Evolutionary conservation across 2,113 vertebrate genomes (phyloP).

Genomic region (Pogona vitticeps): DNA sequence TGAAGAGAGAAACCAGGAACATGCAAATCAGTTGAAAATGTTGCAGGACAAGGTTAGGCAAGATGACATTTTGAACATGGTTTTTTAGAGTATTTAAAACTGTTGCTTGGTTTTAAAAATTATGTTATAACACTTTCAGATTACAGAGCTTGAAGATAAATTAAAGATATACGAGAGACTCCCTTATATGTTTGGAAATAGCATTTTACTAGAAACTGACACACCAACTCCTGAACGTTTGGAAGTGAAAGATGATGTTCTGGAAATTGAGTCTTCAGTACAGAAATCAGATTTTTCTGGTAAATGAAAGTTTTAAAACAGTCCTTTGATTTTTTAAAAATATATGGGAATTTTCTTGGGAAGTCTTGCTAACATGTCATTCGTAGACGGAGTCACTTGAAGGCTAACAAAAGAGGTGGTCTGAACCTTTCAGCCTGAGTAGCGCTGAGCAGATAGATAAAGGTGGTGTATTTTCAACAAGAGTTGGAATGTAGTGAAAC

Average conservation of each 20-base stretch:
- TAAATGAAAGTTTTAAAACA: conserved; percentile 8
- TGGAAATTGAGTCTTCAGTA: conserved; percentile 53
- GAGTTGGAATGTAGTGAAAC: neutral
- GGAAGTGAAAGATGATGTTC: conserved; percentile 54
- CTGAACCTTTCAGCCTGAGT: too few species aligned
- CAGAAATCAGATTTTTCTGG: conserved; percentile 69
- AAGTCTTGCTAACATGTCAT: neutral
- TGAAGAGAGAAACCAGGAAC: conserved; percentile 84
- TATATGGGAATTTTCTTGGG: neutral
- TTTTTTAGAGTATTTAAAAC: neutral
- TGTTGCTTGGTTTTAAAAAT: conserved; percentile 33
- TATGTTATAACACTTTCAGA: conserved; percentile 70
- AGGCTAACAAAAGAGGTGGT: neutral
- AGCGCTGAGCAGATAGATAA: neutral
- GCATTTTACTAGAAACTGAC: conserved; percentile 39
- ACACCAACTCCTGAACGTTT: conserved; percentile 45
- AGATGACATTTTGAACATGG: conserved; percentile 28
- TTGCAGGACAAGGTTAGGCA: conserved; percentile 82
- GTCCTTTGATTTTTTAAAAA: neutral
- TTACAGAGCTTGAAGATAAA: conserved; percentile 79
- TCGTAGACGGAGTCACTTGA: neutral
- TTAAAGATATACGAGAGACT: conserved; percentile 62
- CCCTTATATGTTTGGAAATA: conserved; percentile 48
- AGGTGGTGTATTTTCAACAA: neutral
- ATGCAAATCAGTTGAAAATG: conserved; percentile 80